These are phyloP conservation scores for Palaemon carinicauda DNA, from an alignment of 1,140 invertebrate genomes.

Conservation along the genomic window DNA sequence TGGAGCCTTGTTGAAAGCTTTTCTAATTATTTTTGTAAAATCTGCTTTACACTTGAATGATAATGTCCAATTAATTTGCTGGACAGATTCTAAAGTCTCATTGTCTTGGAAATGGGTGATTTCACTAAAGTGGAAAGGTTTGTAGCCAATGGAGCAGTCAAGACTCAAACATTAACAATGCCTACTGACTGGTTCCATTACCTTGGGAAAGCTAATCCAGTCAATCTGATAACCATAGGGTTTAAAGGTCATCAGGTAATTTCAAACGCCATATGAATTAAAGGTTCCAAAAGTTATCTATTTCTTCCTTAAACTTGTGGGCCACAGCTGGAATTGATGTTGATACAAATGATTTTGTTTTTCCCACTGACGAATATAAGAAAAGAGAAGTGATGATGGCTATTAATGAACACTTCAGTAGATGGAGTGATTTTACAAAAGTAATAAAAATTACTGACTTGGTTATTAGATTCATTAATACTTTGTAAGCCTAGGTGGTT, in stretches of 20 bases:
- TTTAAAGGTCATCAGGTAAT: neutral
- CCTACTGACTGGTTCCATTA: neutral
- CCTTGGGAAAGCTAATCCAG: neutral
- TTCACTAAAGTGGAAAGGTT: conserved; percentile 16
- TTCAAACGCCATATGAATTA: neutral
- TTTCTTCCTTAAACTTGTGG: neutral
- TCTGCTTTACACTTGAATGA: neutral
- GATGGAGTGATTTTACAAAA: neutral
- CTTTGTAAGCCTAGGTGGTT: neutral
- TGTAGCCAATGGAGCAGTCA: conserved; percentile 23
- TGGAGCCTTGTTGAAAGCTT: neutral
- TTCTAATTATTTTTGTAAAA: neutral
- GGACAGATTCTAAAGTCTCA: conserved; percentile 38
- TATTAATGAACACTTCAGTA: neutral
- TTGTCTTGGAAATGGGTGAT: conserved; percentile 33
- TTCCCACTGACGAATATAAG: neutral
- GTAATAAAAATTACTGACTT: neutral
- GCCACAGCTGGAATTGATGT: neutral
- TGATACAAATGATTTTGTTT: neutral
- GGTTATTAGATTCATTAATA: neutral
- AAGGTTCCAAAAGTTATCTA: neutral
- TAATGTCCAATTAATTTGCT: neutral
- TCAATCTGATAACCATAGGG: neutral
- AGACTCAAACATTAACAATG: conserved; percentile 21
- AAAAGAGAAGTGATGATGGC: neutral